Base-by-base conservation (phyloP, 2,888 invertebrate species). In the Parascotia fuliginaria region DNA sequence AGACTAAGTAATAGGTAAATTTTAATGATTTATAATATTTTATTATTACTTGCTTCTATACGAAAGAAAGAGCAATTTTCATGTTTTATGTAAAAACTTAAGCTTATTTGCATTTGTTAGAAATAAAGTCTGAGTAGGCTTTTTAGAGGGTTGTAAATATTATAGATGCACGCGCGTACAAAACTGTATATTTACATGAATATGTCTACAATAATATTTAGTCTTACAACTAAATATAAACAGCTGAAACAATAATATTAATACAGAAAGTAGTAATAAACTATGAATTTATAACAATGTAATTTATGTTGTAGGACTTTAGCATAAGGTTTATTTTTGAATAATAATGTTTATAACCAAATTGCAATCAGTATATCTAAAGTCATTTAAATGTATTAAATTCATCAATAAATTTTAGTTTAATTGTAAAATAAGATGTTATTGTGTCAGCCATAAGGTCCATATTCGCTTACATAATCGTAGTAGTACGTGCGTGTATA, bases 81-180 rank as follows among this genome's bases (percentile, higher is more conserved):
- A 19, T 19, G 5, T 19, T 19, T 19, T 3, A 19, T 3, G 19
- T 19, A 19, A 19, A 19, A 19, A 19, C n/a, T n/a, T n/a, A n/a
- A n/a, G n/a, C n/a, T n/a, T n/a, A n/a, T n/a, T n/a, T n/a, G n/a
- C n/a, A n/a, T n/a, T n/a, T n/a, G n/a, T n/a, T n/a, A n/a, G n/a
- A n/a, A n/a, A n/a, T n/a, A 19, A 19, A 19, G 2, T 19, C 19
- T 19, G 19, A 19, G 19, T 5, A 19, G 19, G 19, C 5, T 19
- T 3, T 19, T 19, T 19, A 19, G 5, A 5, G 5, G 19, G 19
- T 3, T 19, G 2, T 5, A 3, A 19, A 19, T 45, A 42, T 40
- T 39, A 40, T 31, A 13, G 13, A 44, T 38, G 50, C 43, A 48
- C 41, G 14, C 29, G 32, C 37, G 11, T 33, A 15, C 15, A 15